Percentiles rank a stretch among this genome's conserved stretches.
These are phyloP conservation scores for Bubo blakistoni DNA, from an alignment of 2,113 vertebrate genomes.

Conservation along the genomic window DNA sequence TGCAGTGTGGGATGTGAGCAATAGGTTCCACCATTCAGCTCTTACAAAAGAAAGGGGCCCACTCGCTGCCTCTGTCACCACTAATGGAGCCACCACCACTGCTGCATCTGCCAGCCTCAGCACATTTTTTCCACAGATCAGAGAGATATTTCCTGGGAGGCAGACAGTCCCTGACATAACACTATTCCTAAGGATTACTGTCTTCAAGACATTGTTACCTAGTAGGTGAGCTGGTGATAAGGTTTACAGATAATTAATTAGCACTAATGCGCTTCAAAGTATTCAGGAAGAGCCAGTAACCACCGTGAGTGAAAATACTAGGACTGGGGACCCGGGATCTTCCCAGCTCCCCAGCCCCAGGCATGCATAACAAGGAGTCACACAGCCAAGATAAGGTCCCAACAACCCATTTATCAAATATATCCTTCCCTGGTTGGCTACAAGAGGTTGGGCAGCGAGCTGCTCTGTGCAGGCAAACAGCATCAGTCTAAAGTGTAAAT, in stretches of 20 bases:
- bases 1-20: neutral
- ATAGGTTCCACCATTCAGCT: neutral
- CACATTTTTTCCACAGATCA: neutral
- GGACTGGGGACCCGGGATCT: neutral
- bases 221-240: neutral
- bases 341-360: neutral
- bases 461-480: neutral
- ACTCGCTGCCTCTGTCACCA: neutral
- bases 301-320: neutral
- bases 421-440: neutral
- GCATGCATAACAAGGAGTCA: neutral
- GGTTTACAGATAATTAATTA: constrained; percentile 29
- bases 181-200: neutral
- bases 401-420: neutral
- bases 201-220: neutral
- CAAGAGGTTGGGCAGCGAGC: neutral
- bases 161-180: neutral
- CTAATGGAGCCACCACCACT: accelerated
- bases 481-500: neutral
- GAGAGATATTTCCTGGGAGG: neutral
- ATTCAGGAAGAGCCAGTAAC: neutral
- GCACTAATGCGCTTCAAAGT: neutral
- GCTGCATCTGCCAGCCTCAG: neutral
- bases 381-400: neutral
- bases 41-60: neutral